Evolutionary conservation across 2,113 vertebrate genomes (phyloP), one percentile per base, ranked within the genome.

Genomic region (Columbina picui): DNA sequence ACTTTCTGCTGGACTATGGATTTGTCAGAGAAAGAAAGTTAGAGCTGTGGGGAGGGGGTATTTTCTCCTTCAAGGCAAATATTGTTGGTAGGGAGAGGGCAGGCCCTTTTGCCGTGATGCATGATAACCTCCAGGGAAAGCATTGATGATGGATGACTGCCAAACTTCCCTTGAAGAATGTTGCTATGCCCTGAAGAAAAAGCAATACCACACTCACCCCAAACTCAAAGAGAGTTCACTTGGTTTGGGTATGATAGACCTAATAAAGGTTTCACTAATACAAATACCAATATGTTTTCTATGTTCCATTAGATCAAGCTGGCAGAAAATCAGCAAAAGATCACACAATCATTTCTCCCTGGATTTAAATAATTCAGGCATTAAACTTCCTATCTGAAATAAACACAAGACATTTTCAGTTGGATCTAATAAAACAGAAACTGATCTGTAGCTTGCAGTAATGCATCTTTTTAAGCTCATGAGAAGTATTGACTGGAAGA

Each of bases 81-180:
- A 80, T 41, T 83, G 64, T 84, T 84, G 85, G 71, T 71, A 90
- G 53, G 39, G 39, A 86, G 90, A 96, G 90, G 86, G 80, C 90
- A 96, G 80, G 64, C 56, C 89, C 90, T 93, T 95, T 96, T 65
- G 84, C 56, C 49, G 7, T 93, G 88, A 86, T 92, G 60, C 86
- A 93, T 56, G 85, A 84, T 86, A 92, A 91, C 56, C 71, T 95
- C 92, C 75, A 67, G 96, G 73, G 83, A 89, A 60, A 93, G 39
- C 57, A 89, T 7, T 81, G 94, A 84, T 90, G 92, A 93, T 90
- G 87, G 93, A 95, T 92, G 94, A 61, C 89, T 95, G 90, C 85
- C 96, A 96, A 78, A 92, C 34, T 78, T 89, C 76, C 79, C 84
- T 23, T 14, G 67, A 90, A 93, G 47, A 77, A 92, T n/a, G 36